Percentiles rank a stretch among this genome's conserved stretches.
phyloP scores from a whole-genome alignment of 2,113 vertebrate genomes.

The Pagrus major region DNA sequence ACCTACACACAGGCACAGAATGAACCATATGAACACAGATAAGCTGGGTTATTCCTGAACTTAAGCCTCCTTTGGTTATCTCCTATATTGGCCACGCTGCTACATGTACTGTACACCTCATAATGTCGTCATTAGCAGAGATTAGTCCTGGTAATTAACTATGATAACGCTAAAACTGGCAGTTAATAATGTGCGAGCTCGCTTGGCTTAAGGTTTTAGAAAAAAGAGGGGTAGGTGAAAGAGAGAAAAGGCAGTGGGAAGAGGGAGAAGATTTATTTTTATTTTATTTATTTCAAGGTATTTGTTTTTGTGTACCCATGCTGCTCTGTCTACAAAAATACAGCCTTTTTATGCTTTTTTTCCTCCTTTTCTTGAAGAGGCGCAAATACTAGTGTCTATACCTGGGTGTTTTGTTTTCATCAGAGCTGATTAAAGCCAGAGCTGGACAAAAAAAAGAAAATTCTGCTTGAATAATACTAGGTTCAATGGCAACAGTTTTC shows the following conservation, averaged over 20 bases:
- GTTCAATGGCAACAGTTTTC: no score
- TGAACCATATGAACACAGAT: conserved; percentile 25
- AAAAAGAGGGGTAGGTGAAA: conserved; percentile 12
- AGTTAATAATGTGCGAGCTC: conserved; percentile 58
- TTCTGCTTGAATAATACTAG: no score
- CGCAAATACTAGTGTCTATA: no score
- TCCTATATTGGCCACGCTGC: conserved; percentile 43
- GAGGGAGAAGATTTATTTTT: conserved; percentile 2
- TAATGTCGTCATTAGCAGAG: conserved; percentile 73
- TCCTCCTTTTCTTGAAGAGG: conserved; percentile 1
- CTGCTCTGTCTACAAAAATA: not conserved
- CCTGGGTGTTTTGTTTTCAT: no score
- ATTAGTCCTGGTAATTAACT: conserved; percentile 76
- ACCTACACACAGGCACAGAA: conserved; percentile 35
- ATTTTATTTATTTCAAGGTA: conserved; percentile 33
- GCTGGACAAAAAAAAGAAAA: no score
- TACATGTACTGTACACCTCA: conserved; percentile 56
- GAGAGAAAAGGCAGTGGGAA: conserved; percentile 6
- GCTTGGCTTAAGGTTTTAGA: conserved; percentile 55
- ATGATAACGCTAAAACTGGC: conserved; percentile 68
- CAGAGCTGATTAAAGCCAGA: no score
- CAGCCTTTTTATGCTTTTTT: not conserved
- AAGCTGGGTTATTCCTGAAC: conserved; percentile 55
- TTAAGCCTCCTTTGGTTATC: conserved; percentile 48
- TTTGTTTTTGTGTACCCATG: conserved; percentile 25